Evolutionary conservation across 2,797 vertebrate species (phyloP), one percentile per base, ranked within the genome.

Genomic region (Amblyraja radiata): DNA sequence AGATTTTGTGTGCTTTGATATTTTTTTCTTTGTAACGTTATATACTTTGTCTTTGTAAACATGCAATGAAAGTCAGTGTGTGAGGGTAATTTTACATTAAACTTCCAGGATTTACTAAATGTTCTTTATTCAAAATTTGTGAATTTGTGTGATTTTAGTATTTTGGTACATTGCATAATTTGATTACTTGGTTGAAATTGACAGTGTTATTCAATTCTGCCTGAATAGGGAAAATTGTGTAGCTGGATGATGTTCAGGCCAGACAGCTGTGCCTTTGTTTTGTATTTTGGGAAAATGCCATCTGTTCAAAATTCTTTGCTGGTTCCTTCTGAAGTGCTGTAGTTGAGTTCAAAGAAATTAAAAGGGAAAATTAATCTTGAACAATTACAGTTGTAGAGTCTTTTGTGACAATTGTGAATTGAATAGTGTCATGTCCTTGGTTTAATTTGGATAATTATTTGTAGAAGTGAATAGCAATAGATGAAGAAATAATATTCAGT

Each of bases 271-370:
- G 90, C 71, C 39, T 74, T 73, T 54, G 23, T 92, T 76, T 76
- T 32, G 90, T 92, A 92, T 28, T 92, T 92, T 92, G 68, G 68
- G 90, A 76, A 92, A 92, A 92, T 92, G 90, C 90, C 90, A 92
- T 92, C 71, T 76, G 71, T 76, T 76, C 90, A 74, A 25, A 39
- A 92, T 74, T 74, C 84, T 88, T 88, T 88, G 84, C 84, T 88
- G 61, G 61, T 88, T 88, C 36, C 39, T 76, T 92, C 46, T 92
- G 90, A 54, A 92, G 25, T 74, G 28, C 90, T 76, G 84, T 92
- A 73, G 23, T 16, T 92, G 71, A 92, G 46, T 92, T 92, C 25
- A 58, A 76, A 92, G 39, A 92, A 92, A 92, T 92, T n/a, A 92
- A 76, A 68, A 92, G 76, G 90, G 90, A 76, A 92, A 54, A 54